A percentile compares a stretch with the other conserved stretches of the same genome.
Evolutionary conservation across 35 echinoderm and acorn worm genomes (phyloP).

Genomic region (Diadema setosum): DNA sequence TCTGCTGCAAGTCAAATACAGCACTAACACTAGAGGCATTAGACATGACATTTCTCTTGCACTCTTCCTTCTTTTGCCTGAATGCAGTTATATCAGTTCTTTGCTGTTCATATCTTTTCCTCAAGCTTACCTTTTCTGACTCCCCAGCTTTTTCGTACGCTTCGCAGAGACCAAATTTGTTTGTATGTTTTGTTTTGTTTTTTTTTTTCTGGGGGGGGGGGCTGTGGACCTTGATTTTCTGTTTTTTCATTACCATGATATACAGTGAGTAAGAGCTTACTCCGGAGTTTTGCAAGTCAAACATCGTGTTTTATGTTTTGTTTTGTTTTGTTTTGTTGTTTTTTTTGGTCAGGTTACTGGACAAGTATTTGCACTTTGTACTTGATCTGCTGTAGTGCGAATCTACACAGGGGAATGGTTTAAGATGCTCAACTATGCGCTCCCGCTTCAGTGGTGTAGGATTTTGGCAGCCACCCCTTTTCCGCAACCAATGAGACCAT

Average conservation of each 20-base stretch:
- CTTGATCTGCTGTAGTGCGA: not conserved
- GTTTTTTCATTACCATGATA: not conserved
- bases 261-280: not conserved
- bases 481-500: not conserved
- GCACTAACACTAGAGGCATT: not conserved
- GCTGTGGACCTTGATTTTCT: constrained; percentile 25
- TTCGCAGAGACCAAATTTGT: not conserved
- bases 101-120: not conserved
- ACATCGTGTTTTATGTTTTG: not conserved
- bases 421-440: not conserved
- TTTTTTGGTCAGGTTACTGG: not conserved
- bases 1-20: not conserved
- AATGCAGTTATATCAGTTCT: not conserved
- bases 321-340: too few relatives aligned
- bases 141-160: not conserved
- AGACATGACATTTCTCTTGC: not conserved
- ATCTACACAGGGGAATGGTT: not conserved
- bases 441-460: not conserved
- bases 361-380: not conserved
- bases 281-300: not conserved
- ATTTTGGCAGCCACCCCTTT: not conserved
- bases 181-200: too few relatives aligned
- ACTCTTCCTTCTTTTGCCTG: not conserved
- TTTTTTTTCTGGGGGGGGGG: too few relatives aligned
- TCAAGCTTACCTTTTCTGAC: not conserved